phyloP scores from a whole-genome alignment of 2,888 invertebrate species.

The Corythucha ciliata region DNA sequence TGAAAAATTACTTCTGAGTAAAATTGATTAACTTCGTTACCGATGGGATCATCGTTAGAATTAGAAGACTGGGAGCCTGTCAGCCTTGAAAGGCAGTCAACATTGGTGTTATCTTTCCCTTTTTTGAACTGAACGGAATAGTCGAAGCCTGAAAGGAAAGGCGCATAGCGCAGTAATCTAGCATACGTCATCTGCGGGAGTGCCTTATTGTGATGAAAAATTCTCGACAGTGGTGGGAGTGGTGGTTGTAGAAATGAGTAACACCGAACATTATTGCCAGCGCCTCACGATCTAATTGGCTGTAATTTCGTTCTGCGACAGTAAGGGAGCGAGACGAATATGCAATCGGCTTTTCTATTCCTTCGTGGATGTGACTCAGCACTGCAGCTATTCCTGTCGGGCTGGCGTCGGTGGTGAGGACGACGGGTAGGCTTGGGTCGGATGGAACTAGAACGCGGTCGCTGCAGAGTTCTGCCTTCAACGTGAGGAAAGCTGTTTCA shows the following conservation, averaged over 20 bases:
- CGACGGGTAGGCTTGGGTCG: conserved; percentile 19
- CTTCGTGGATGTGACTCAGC: conserved; percentile 29
- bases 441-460: conserved; percentile 22
- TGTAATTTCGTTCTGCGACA: too few species aligned
- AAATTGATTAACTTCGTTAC: conserved; percentile 1
- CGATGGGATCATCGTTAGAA: not conserved
- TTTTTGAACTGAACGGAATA: conserved; percentile 18
- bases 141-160: conserved; percentile 24
- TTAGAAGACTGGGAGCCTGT: not conserved
- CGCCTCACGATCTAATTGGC: conserved; percentile 10
- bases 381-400: conserved; percentile 28
- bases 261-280: not conserved
- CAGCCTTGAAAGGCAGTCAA: conserved; percentile 25
- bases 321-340: conserved; percentile 13
- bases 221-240: not conserved
- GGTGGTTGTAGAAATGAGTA: not conserved
- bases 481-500: not conserved
- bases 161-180: conserved; percentile 24
- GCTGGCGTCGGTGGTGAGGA: conserved; percentile 24
- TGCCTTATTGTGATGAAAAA: not conserved
- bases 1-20: not conserved
- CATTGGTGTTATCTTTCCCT: conserved; percentile 21
- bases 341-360: conserved; percentile 11
- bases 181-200: not conserved
- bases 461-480: not conserved